Evolutionary conservation across 2,888 invertebrate species (phyloP).

Genomic region (Sturmia bella): DNA sequence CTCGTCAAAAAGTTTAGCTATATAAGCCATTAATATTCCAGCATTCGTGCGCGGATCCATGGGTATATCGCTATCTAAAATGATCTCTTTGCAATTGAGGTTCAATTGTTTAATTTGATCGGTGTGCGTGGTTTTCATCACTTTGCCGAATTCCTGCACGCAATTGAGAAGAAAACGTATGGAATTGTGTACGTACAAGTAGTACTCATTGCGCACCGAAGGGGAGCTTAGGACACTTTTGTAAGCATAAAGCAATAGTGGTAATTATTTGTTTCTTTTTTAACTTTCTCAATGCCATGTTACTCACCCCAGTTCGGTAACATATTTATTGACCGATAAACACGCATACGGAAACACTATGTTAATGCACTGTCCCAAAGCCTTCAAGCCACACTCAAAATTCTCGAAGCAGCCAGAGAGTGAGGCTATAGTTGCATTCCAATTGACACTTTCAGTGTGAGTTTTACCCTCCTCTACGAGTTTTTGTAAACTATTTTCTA

Average conservation of each 20-base stretch:
- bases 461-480: constrained; percentile 69
- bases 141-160: constrained; percentile 81
- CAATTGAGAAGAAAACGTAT: constrained; percentile 80
- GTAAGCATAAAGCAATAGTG: constrained; percentile 5
- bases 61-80: constrained; percentile 83
- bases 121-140: constrained; percentile 68
- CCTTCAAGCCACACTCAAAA: constrained; percentile 77
- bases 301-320: constrained; percentile 75
- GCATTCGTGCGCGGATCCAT: constrained; percentile 87
- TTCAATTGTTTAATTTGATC: constrained; percentile 71
- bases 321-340: constrained; percentile 74
- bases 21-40: constrained; percentile 84
- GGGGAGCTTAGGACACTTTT: constrained; percentile 77
- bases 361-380: constrained; percentile 73
- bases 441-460: constrained; percentile 69
- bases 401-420: constrained; percentile 79
- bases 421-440: constrained; percentile 76
- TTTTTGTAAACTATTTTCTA: constrained; percentile 72
- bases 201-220: constrained; percentile 79
- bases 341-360: constrained; percentile 75
- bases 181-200: constrained; percentile 80
- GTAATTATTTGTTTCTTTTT: not conserved
- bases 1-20: constrained; percentile 81
- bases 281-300: not conserved
- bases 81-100: constrained; percentile 75